Percentiles rank a stretch among this genome's conserved stretches.
These are phyloP conservation scores for Salmo trutta DNA, from an alignment of 2,797 vertebrate genomes.

Conservation along the genomic window DNA sequence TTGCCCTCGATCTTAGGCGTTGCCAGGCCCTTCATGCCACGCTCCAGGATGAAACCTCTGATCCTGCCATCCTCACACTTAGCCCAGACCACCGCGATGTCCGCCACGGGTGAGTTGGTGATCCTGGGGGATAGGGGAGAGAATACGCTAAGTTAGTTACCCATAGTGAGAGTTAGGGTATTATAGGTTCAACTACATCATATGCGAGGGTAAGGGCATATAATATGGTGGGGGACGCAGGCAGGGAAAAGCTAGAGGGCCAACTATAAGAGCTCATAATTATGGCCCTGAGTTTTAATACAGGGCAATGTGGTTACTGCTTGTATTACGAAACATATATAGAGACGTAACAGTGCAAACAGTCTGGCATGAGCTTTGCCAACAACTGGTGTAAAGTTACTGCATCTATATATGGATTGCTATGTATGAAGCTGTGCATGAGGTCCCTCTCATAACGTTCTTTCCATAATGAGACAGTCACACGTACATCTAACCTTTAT, in stretches of 20 bases:
- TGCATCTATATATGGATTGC: conserved; percentile 34
- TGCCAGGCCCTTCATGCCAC: conserved; percentile 83
- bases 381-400: conserved; percentile 22
- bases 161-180: too few relatives aligned
- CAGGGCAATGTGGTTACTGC: too few relatives aligned
- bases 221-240: too few relatives aligned
- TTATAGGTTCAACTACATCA: too few relatives aligned
- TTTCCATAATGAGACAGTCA: conserved; percentile 1
- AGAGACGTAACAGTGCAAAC: neutral
- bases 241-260: too few relatives aligned
- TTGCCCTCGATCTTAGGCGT: conserved; percentile 92
- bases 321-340: too few relatives aligned
- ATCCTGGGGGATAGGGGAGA: conserved; percentile 76
- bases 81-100: conserved; percentile 90
- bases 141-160: too few relatives aligned
- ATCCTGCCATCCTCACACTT: conserved; percentile 84
- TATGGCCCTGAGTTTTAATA: too few relatives aligned
- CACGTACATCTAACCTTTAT: conserved; percentile 9
- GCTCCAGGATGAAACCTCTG: conserved; percentile 89
- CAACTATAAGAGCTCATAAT: too few relatives aligned
- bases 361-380: conserved; percentile 68
- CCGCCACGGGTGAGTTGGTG: conserved; percentile 87
- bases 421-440: conserved; percentile 4
- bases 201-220: too few relatives aligned
- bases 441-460: conserved; percentile 13